Conservation (phyloP, 2,888 invertebrate genomes). For the Standfussiana lucernea region DNA sequence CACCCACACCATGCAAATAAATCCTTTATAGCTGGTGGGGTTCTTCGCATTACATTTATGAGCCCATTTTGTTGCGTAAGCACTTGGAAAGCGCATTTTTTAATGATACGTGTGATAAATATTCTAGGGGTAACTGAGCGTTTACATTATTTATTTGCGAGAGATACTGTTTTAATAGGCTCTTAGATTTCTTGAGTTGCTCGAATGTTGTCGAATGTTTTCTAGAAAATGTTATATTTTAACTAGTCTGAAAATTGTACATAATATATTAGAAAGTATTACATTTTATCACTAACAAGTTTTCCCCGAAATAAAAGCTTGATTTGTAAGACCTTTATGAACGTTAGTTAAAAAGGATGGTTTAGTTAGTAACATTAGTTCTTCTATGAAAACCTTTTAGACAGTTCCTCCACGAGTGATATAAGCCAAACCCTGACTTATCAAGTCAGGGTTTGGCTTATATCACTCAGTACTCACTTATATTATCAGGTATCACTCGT, state of each 20-base stretch:
- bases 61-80: slow-evolving; percentile 62
- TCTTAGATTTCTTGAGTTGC: slow-evolving; percentile 30
- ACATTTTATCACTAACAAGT: not conserved
- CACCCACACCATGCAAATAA: slow-evolving; percentile 68
- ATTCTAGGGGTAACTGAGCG: slow-evolving; percentile 43
- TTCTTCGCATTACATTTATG: slow-evolving; percentile 62
- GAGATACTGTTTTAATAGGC: slow-evolving; percentile 44
- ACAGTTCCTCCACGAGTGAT: not conserved
- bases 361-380: not conserved
- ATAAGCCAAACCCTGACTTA: not conserved
- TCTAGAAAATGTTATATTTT: not conserved
- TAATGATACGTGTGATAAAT: slow-evolving; percentile 57
- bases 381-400: not conserved
- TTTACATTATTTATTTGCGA: slow-evolving; percentile 46
- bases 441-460: no score
- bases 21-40: slow-evolving; percentile 65
- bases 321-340: not conserved
- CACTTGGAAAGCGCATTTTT: slow-evolving; percentile 61
- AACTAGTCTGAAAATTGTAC: not conserved
- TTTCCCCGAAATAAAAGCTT: not conserved
- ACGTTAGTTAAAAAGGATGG: no score
- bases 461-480: no score
- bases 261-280: not conserved
- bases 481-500: no score
- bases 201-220: slow-evolving; percentile 1